Evolutionary conservation across 2,797 vertebrate genomes (phyloP), one percentile per base, ranked within the genome.

Genomic region (Sebastes steindachneri): DNA sequence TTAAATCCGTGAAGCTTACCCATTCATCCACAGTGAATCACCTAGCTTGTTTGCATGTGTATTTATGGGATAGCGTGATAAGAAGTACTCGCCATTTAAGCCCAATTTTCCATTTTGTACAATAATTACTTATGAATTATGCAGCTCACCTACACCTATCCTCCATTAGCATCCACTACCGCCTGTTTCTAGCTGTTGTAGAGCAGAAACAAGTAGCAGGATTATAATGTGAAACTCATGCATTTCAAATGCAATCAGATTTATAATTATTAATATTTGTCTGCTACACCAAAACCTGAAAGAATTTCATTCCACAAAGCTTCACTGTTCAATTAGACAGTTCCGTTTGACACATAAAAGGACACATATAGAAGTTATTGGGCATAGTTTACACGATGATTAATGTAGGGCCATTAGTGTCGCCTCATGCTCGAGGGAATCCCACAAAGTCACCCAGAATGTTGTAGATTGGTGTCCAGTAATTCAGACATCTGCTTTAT

Each of bases 401-500:
- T 80, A 68, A 79, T 74, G 55, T 10, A n/a, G 57, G 48, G n/a
- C 41, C 41, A 59, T 67, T 65, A 75, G 31, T 29, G 21, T 71
- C 33, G 82, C 68, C 21, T 53, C 26, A 5, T 62, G 29, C 35
- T 15, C 23, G 48, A 79, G 67, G 63, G 69, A 75, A 60, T 45
- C 59, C 9, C 26, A 31, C 35, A 67, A 68, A 77, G 58, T 37
- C 57, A 28, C 12, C 33, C 28, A 31, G 23, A 58, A 35, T 5
- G 75, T 21, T 71, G 54, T 25, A 55, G 65, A 78, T 25, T 45
- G 59, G 75, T 63, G 28, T 77, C 4, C 7, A 33, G 21, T 64
- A 57, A 73, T 77, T 73, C 59, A 75, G 60, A 84, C 79, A 85
- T 88, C 63, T 89, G 79, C 72, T 82, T 80, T 58, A 82, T 86